Conservation (phyloP, 2,888 invertebrate genomes). For the Perithous albicinctus region DNA sequence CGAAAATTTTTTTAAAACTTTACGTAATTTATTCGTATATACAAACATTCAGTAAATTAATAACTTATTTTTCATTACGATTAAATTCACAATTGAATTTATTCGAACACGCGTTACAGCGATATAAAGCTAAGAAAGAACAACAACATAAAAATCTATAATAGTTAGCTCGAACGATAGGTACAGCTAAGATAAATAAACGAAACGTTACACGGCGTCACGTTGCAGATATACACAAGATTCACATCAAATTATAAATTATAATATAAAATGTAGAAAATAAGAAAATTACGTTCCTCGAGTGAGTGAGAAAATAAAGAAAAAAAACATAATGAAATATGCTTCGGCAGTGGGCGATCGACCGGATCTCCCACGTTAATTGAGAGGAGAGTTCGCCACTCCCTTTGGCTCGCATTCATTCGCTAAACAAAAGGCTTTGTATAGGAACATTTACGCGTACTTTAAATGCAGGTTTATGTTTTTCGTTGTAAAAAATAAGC, state of each 20-base stretch:
- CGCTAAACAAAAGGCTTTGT: not conserved
- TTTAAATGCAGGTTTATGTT: constrained; percentile 52
- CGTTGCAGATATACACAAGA: constrained; percentile 41
- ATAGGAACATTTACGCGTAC: constrained; percentile 37
- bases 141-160: not conserved
- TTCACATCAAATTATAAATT: constrained; percentile 49
- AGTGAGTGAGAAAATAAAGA: not conserved
- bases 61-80: constrained; percentile 9
- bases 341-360: constrained; percentile 4
- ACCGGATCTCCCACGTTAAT: constrained; percentile 31
- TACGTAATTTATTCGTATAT: constrained; percentile 45
- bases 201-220: constrained; percentile 20
- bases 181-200: not conserved
- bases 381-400: constrained; percentile 4
- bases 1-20: not conserved
- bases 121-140: not conserved
- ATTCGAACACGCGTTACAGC: constrained; percentile 4
- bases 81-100: constrained; percentile 14
- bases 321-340: constrained; percentile 8
- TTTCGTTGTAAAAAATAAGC: constrained; percentile 43
- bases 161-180: not conserved
- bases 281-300: constrained; percentile 45
- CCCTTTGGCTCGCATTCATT: not conserved
- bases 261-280: constrained; percentile 61
- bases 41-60: constrained; percentile 54